phyloP scores from a whole-genome alignment of 2,797 vertebrate species.

The Cygnus olor region DNA sequence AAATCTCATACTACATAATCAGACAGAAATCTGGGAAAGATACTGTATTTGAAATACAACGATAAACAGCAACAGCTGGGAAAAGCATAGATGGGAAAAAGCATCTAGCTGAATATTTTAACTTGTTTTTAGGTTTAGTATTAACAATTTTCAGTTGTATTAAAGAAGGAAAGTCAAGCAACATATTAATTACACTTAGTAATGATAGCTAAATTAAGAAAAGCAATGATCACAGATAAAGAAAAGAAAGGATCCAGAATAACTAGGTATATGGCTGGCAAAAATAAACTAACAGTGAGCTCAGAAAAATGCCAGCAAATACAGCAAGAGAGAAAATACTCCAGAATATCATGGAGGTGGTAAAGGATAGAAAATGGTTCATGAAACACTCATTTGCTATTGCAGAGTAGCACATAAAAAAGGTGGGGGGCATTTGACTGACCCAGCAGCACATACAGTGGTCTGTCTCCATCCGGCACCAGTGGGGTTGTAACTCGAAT shows the following conservation, averaged over 20 bases:
- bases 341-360: background rate
- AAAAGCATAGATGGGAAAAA: background rate
- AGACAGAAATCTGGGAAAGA: background rate
- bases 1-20: background rate
- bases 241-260: background rate
- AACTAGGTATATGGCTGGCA: background rate
- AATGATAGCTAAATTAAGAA: background rate
- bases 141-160: background rate
- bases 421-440: background rate
- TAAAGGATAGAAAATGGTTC: background rate
- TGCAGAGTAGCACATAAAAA: background rate
- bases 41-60: background rate
- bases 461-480: background rate
- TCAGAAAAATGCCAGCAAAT: slow-evolving; percentile 1
- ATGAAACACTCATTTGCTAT: background rate
- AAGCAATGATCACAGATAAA: background rate
- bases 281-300: background rate
- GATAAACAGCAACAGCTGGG: background rate
- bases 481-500: background rate
- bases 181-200: background rate
- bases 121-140: background rate
- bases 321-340: background rate
- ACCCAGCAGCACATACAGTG: background rate
- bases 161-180: background rate
- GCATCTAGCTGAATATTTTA: background rate